Conservation (phyloP, 2,113 vertebrate genomes). For the Leucoraja erinaceus region DNA sequence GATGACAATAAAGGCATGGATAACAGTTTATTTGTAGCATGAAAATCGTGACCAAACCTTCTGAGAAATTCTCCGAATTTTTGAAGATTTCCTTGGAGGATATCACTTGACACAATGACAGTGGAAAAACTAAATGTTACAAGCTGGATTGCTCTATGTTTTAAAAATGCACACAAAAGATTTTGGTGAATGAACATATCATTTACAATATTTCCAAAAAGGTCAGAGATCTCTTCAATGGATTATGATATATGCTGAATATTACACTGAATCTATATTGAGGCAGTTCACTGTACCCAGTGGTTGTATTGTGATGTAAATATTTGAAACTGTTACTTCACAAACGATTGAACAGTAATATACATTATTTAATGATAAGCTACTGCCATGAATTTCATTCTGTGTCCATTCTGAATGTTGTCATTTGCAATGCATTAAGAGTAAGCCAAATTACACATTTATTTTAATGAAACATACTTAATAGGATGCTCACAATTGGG, state of each 20-base stretch:
- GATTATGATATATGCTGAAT: not conserved
- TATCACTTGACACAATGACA: not conserved
- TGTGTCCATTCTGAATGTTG: not conserved
- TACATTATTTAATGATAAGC: not conserved
- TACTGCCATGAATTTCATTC: not conserved
- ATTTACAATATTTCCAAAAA: slow-evolving; percentile 15
- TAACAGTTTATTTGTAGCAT: not conserved
- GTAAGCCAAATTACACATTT: not conserved
- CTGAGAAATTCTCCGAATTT: not conserved
- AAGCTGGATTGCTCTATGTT: slow-evolving; percentile 4
- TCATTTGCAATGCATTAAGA: not conserved
- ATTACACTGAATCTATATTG: not conserved
- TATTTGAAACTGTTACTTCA: not conserved
- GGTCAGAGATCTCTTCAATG: not conserved
- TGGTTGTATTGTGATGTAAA: not conserved
- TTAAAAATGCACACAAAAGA: not conserved
- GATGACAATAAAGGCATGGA: not conserved
- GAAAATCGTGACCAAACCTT: not conserved
- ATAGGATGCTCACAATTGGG: not conserved
- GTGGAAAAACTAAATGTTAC: slow-evolving; percentile 11
- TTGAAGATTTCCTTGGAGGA: no score
- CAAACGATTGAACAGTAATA: not conserved
- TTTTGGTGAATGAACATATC: not conserved
- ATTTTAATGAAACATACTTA: no score
- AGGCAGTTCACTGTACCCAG: not conserved